Evolutionary conservation across 2,113 vertebrate genomes (phyloP).

Genomic region (Phrynosoma blainvillii): DNA sequence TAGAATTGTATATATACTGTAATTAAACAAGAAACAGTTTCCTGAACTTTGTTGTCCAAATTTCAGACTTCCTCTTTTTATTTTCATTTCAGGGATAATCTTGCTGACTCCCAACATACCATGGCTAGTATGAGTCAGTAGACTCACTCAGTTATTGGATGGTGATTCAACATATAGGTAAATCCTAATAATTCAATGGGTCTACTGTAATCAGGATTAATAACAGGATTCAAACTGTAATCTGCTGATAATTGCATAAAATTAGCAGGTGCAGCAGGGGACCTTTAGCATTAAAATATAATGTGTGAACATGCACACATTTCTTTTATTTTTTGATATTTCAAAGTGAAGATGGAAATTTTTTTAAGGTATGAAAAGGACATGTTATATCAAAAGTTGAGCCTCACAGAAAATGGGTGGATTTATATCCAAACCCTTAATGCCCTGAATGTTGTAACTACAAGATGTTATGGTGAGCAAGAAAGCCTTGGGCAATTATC

Average conservation of each 20-base stretch:
- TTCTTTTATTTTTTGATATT: neutral
- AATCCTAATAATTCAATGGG: no score
- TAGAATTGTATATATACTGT: neutral
- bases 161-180: no score
- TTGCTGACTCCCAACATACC: neutral
- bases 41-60: neutral
- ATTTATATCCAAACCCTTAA: no score
- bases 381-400: neutral
- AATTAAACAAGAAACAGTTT: neutral
- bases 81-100: neutral
- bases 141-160: no score
- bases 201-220: no score
- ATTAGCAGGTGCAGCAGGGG: neutral
- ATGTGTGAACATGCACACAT: neutral
- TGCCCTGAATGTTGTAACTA: no score
- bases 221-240: no score
- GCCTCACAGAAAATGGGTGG: no score
- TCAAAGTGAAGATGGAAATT: neutral
- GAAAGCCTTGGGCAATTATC: neutral
- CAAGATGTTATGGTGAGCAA: no score
- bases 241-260: neutral
- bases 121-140: no score
- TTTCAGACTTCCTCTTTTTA: neutral
- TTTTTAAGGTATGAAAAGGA: neutral
- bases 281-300: no score